Evolutionary conservation across 1,140 invertebrate species (phyloP), one percentile per base, ranked within the genome.

Genomic region (Sitobion miscanthi): DNA sequence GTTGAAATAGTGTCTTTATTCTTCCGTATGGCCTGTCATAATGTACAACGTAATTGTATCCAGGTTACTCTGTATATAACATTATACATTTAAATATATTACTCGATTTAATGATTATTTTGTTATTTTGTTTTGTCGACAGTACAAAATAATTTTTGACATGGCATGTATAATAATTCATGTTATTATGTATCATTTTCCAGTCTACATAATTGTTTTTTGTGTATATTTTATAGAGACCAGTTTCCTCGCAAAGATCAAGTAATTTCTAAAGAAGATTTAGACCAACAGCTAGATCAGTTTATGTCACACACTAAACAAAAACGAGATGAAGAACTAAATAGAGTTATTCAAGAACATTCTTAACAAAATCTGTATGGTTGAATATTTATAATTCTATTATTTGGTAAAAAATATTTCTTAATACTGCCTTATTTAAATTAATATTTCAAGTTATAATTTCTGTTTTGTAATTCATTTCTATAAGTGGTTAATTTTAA

Each of bases 221-320:
- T n/a, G 30, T 77, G 11, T n/a, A 45, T 90, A 3, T 45, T 5
- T 90, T 62, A 38, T 25, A 93, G 91, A 47, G 91, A 93, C 30
- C n/a, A 52, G 9, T 93, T 93, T 45, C 35, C 82, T 54, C 77
- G 82, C 21, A 93, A 93, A 57, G 77, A 85, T 8, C 77, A 85
- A 17, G 35, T 54, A 57, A 20, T 47, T 86, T 93, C 91, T 57
- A 93, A 93, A 86, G 91, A 93, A 93, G 91, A 93, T 54, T 93
- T 93, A 93, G 91, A 93, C 35, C n/a, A 93, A 93, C 82, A 93
- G 9, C 21, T 93, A 30, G 91, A 93, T 86, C 91, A 93, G 42
- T 93, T 93, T 93, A 93, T 93, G 91, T 93, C 91, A 21, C 77
- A 93, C 21, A 93, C 91, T 14, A 93, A 93, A 93, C 91, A 93